Percentiles rank a stretch among this genome's conserved stretches.
Conservation (phyloP, 2,888 invertebrate species). For the Aporophyla lueneburgensis region DNA sequence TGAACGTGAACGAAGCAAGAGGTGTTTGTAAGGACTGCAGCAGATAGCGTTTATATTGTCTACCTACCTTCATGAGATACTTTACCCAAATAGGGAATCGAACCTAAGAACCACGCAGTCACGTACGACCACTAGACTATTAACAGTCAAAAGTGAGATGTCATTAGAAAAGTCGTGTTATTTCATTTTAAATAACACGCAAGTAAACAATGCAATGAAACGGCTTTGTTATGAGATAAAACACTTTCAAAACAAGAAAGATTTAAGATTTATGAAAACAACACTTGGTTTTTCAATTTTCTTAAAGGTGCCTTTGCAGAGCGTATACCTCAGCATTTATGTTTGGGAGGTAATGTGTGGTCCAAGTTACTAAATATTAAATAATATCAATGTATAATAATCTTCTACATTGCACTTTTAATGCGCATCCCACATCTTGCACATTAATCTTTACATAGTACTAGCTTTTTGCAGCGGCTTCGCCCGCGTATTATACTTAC, state of each 20-base stretch:
- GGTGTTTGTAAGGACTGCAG: too few species aligned
- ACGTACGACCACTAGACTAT: background rate
- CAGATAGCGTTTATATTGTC: too few species aligned
- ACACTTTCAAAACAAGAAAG: constrained; percentile 33
- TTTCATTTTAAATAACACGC: background rate
- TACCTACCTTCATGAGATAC: too few species aligned
- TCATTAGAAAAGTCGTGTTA: background rate
- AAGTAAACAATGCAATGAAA: constrained; percentile 4
- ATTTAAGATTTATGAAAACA: constrained; percentile 47
- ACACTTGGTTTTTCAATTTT: constrained; percentile 52
- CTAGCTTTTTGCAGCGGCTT: too few species aligned
- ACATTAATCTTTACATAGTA: too few species aligned
- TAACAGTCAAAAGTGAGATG: background rate
- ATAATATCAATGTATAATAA: too few species aligned
- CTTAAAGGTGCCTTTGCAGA: constrained; percentile 38
- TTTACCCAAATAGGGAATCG: background rate
- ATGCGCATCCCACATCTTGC: too few species aligned
- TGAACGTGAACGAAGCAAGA: too few species aligned
- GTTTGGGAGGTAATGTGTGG: constrained; percentile 1
- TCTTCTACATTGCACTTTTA: too few species aligned
- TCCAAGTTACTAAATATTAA: too few species aligned
- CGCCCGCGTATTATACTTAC: too few species aligned
- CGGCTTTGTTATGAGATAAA: constrained; percentile 3
- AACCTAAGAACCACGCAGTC: background rate
- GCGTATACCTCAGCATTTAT: constrained; percentile 45